Percentiles rank a stretch among this genome's conserved stretches.
Conservation (phyloP, 35 echinoderm and acorn worm species). For the Stichopus chloronotus region DNA sequence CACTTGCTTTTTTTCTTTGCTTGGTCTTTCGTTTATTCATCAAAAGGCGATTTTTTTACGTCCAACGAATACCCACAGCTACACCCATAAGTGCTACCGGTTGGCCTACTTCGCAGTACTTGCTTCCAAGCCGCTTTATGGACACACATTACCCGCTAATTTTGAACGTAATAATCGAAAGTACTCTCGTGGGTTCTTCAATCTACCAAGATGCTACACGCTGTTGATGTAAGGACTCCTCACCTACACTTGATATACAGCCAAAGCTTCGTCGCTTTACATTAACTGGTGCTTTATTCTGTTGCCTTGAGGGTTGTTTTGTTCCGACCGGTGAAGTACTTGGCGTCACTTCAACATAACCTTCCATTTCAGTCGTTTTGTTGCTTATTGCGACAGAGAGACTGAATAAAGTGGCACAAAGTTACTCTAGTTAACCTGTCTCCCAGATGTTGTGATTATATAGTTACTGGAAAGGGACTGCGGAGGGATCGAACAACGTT, state of each 20-base stretch:
- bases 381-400: not conserved
- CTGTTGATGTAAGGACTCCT: slow-evolving; percentile 1
- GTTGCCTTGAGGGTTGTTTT: slow-evolving; percentile 1
- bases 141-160: not conserved
- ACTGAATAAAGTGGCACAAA: too few relatives aligned
- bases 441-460: too few relatives aligned
- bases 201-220: not conserved
- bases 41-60: not conserved
- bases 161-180: not conserved
- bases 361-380: not conserved
- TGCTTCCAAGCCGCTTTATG: not conserved
- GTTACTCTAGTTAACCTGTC: too few relatives aligned
- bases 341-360: not conserved
- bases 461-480: too few relatives aligned
- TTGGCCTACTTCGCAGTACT: not conserved
- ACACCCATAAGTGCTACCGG: not conserved
- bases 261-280: not conserved
- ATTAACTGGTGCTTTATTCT: not conserved
- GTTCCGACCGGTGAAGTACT: not conserved
- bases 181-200: not conserved
- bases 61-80: not conserved
- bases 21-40: not conserved
- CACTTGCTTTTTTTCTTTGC: not conserved
- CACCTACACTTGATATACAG: not conserved
- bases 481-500: too few relatives aligned